Conservation (phyloP, 2,888 invertebrate genomes). For the Pterobdella sp. region DNA sequence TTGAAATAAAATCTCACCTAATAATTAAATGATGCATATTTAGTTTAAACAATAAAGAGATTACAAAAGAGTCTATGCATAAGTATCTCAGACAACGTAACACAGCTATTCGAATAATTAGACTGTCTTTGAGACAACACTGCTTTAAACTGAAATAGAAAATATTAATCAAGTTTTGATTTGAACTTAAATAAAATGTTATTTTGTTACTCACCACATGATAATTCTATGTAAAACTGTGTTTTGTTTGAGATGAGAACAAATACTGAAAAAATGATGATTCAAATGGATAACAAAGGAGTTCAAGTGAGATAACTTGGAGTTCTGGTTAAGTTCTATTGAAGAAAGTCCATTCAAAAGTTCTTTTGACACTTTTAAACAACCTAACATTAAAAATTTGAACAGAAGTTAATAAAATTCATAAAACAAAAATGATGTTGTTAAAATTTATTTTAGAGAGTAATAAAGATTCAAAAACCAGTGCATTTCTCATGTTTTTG, state of each 20-base stretch:
- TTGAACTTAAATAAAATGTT: too few relatives aligned
- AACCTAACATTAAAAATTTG: too few relatives aligned
- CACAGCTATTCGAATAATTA: not conserved
- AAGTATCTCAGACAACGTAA: slow-evolving; percentile 10
- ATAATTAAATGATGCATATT: not conserved
- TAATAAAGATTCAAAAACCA: too few relatives aligned
- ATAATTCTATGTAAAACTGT: too few relatives aligned
- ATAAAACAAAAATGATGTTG: too few relatives aligned
- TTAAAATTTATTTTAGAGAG: too few relatives aligned
- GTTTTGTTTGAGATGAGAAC: not conserved
- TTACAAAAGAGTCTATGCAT: not conserved
- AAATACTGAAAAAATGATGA: not conserved
- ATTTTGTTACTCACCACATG: too few relatives aligned
- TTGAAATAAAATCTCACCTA: not conserved
- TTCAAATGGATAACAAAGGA: not conserved
- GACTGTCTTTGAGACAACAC: not conserved
- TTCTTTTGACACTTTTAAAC: not conserved
- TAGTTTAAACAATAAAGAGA: not conserved
- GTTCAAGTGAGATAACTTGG: not conserved
- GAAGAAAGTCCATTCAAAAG: not conserved
- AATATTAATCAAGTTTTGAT: too few relatives aligned
- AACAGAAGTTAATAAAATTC: too few relatives aligned
- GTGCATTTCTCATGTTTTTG: too few relatives aligned
- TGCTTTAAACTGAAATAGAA: not conserved
- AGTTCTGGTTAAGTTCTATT: not conserved